These are phyloP conservation scores for Nycteola revayana DNA, from an alignment of 2,888 invertebrate genomes.

Conservation along the genomic window DNA sequence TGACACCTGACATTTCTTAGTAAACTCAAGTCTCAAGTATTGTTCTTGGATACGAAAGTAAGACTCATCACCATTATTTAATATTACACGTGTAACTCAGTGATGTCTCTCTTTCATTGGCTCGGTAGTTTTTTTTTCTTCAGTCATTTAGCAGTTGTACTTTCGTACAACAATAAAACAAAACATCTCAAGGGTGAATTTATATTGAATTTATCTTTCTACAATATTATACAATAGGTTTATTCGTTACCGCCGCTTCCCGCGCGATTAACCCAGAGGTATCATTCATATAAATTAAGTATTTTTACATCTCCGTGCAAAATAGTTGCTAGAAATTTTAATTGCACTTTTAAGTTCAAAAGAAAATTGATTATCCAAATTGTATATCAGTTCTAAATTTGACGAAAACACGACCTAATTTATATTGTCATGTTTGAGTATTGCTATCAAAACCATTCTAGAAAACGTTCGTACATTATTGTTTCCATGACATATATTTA, in stretches of 20 bases:
- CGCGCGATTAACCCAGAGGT: conserved; percentile 34
- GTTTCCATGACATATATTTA: conserved; percentile 34
- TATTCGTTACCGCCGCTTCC: conserved; percentile 44
- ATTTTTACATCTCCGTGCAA: conserved; percentile 51
- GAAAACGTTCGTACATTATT: conserved; percentile 28
- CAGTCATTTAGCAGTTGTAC: too few relatives aligned
- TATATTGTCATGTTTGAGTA: conserved; percentile 25
- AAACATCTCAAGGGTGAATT: conserved; percentile 64
- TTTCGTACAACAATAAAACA: conserved; percentile 46
- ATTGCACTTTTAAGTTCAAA: conserved; percentile 58
- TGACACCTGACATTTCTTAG: too few relatives aligned
- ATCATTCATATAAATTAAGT: conserved; percentile 27
- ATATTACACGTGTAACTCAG: too few relatives aligned
- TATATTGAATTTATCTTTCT: conserved; percentile 78
- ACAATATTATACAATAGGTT: conserved; percentile 75
- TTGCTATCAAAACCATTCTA: conserved; percentile 20
- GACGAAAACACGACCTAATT: conserved; percentile 23
- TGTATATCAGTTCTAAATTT: conserved; percentile 27
- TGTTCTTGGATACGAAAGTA: too few relatives aligned
- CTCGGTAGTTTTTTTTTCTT: too few relatives aligned
- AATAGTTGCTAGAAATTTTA: conserved; percentile 44
- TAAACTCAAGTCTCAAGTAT: too few relatives aligned
- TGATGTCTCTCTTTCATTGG: too few relatives aligned
- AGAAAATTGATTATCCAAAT: conserved; percentile 37
- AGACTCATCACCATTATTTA: too few relatives aligned